A percentile compares a stretch with the other conserved stretches of the same genome.
These are phyloP conservation scores for Balaenoptera acutorostrata DNA, from an alignment of 2,113 vertebrate genomes.

Conservation along the genomic window DNA sequence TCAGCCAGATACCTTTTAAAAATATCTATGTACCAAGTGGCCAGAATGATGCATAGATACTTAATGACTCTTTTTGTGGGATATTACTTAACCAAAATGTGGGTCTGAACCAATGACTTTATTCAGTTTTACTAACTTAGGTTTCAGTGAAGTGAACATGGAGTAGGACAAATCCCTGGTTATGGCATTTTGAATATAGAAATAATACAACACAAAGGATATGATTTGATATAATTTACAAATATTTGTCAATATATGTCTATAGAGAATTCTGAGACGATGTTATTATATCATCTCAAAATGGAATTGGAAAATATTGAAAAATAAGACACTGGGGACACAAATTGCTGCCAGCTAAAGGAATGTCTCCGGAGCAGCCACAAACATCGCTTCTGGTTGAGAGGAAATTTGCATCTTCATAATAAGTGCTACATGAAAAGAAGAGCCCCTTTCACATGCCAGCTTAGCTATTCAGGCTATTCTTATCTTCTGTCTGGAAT, in stretches of 20 bases:
- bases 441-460: conserved; percentile 37
- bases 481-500: conserved; percentile 68
- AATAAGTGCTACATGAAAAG: conserved; percentile 60
- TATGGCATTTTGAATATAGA: neutral
- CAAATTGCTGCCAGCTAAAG: neutral
- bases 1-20: neutral
- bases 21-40: neutral
- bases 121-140: neutral
- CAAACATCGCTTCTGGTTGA: neutral
- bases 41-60: neutral
- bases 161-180: neutral
- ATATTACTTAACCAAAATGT: neutral
- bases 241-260: neutral
- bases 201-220: neutral
- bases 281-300: neutral
- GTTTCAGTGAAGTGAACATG: neutral
- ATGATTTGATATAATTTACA: neutral
- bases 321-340: neutral
- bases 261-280: neutral
- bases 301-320: neutral
- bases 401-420: conserved; percentile 68
- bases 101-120: neutral
- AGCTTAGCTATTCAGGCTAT: conserved; percentile 52
- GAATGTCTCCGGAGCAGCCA: conserved; percentile 6
- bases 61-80: neutral